phyloP scores from a whole-genome alignment of 2,888 invertebrate species.

The Parthenolecanium corni region DNA sequence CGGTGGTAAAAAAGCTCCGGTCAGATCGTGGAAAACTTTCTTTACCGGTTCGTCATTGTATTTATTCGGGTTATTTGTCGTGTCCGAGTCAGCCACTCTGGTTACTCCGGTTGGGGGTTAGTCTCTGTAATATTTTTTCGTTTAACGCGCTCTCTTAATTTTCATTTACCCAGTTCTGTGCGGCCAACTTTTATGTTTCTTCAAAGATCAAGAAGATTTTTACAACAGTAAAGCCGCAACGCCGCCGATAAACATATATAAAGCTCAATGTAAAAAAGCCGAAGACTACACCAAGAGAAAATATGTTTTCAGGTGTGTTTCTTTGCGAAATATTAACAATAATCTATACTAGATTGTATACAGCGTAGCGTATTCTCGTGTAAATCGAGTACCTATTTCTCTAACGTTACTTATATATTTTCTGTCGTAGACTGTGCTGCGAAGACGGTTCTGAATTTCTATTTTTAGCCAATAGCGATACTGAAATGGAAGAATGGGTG shows the following conservation, averaged over 20 bases:
- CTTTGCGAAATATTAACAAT: too few species aligned
- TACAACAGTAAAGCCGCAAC: conserved; percentile 75
- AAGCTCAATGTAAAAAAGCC: conserved; percentile 73
- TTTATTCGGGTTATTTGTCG: background rate
- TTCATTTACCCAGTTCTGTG: conserved; percentile 57
- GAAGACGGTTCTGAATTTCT: conserved; percentile 89
- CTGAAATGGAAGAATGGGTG: conserved; percentile 78
- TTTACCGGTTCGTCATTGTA: conserved; percentile 49
- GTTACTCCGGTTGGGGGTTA: too few species aligned
- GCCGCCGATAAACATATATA: conserved; percentile 62
- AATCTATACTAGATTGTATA: too few species aligned
- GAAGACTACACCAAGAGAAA: conserved; percentile 92
- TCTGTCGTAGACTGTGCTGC: conserved; percentile 57
- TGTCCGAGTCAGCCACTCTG: too few species aligned
- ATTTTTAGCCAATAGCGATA: conserved; percentile 62
- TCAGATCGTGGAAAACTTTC: conserved; percentile 89
- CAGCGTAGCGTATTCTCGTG: too few species aligned
- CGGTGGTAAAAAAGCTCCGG: conserved; percentile 87
- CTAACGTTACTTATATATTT: too few species aligned
- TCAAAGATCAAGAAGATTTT: conserved; percentile 88
- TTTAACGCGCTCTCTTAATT: background rate
- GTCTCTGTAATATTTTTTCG: background rate
- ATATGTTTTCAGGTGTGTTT: conserved; percentile 57
- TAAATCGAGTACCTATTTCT: too few species aligned
- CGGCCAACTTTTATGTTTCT: conserved; percentile 94